Evolutionary conservation across 2,888 invertebrate species (phyloP), one percentile per base, ranked within the genome.

Genomic region (Drosophila mayaguana): DNA sequence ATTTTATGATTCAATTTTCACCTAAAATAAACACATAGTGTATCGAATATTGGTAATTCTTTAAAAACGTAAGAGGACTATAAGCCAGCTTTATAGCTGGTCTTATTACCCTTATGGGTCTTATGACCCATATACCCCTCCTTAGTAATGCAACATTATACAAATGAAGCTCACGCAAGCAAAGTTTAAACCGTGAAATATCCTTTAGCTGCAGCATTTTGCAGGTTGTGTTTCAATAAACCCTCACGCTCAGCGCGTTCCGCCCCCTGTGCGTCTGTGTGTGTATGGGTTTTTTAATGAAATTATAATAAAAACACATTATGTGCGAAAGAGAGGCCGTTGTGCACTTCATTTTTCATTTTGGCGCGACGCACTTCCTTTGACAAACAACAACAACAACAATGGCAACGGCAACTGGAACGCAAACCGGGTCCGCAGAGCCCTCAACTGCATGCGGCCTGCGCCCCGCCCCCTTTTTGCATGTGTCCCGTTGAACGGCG

Each of bases 311-410:
- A 83, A 86, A 83, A 79, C 71, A 76, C 67, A 78, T 79, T 70
- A 76, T 74, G 65, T 69, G 78, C 60, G 48, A 63, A 36, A 53
- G 56, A 56, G 55, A 56, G 64, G 64, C 69, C 68, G 83, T 72
- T 72, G 78, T 80, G 82, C 85, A 90, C 83, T 89, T 90, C 86
- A 90, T 90, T 84, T 86, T 86, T 89, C 87, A 89, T 91, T 89
- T 89, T 85, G 75, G 70, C 85, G 85, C 85, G 80, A 81, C 88
- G 85, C 83, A 85, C 71, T 88, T 85, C 83, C 78, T 75, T 68
- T 71, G 71, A 74, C 70, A 75, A 72, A 72, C 64, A 76, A 54
- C 72, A 75, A 69, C 63, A 51, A 48, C 65, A 60, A 48, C 48
- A 42, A 12, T 4, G 34, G 16, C 48, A 54, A 43, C 11, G 46